Evolutionary conservation across 2,888 invertebrate genomes (phyloP), one percentile per base, ranked within the genome.

Genomic region (Galeopsomyia nigrocyanea): DNA sequence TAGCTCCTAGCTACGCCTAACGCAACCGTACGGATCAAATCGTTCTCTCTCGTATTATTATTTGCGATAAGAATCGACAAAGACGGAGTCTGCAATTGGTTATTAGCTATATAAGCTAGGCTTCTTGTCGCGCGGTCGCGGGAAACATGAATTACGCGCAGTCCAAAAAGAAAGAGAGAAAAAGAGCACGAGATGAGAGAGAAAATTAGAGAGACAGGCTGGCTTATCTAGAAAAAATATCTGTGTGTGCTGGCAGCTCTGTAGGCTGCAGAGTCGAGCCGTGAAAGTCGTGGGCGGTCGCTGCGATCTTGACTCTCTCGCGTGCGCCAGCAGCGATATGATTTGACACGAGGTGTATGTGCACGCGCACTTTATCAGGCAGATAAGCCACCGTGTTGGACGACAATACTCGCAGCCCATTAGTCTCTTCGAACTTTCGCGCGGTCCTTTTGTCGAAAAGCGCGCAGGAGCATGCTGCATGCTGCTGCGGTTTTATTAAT

Each of bases 221-320:
- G 56, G 53, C 58, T 70, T 73, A 73, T 73, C 73, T 60, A 62
- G 63, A 69, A 73, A 73, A 73, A 61, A 17, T 69, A 70, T 66
- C n/a, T n/a, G n/a, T n/a, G 69, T 61, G 57, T 70, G 66, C 64
- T 62, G 62, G 56, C 17, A 5, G 31, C 64, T n/a, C n/a, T n/a
- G n/a, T n/a, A n/a, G n/a, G n/a, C n/a, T n/a, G n/a, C n/a, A n/a
- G n/a, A n/a, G n/a, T n/a, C n/a, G 62, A 66, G 61, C 65, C 69
- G 69, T 73, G 73, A 70, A 66, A 74, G 66, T 70, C 66, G 73
- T 74, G 70, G 70, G 73, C 57, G 67, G 71, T 71, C 67, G 3
- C 49, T 14, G 39, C 57, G 60, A 31, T 46, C 49, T 19, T 47
- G 47, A 66, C 56, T 26, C 31, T 17, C 62, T 26, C 49, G 7